Evolutionary conservation across 1,140 invertebrate species (phyloP), one percentile per base, ranked within the genome.

Genomic region (Drosophila ogumai): DNA sequence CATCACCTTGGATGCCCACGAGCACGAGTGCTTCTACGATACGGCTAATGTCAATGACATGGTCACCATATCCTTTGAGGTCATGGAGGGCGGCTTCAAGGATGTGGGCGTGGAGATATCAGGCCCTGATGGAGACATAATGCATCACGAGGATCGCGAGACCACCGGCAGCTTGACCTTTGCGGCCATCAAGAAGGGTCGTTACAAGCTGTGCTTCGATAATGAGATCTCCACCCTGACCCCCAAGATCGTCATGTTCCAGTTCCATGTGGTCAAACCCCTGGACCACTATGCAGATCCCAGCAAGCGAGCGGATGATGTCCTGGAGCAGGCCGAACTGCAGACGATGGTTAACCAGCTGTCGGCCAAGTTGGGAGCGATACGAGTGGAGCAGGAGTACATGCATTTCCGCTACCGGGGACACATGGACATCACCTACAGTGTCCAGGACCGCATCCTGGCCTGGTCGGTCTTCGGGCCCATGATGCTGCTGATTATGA

Each of bases 71-170:
- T 69, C 50, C 28, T 90, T 81, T 28, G 85, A 90, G 71, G 85
- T 90, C 4, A 90, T 90, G 86, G 85, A 90, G 3, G 85, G 85
- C 8, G 85, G 85, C 44, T 90, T 90, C 50, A 85, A 75, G 57
- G 85, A 90, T 13, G 78, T 90, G 17, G 78, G 36, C 0, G 49
- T 90, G 6, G 36, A 38, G 19, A 76, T 90, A 6, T 8, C 61
- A 0, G 85, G 25, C 1, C 86, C 85, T 0, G 32, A 55, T 0
- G 22, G 52, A 2, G 59, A 81, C 1, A 22, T 9, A 0, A 47
- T 90, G 8, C 56, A 57, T 15, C 19, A 69, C 0, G 46, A 71
- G 0, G 47, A 64, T 0, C 44, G 52, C 38, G 81, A 90, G 25
- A 65, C 78, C 1, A 31, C 34, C 6, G 85, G 85, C 56, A 71